Evolutionary conservation across 2,797 vertebrate species (phyloP).

Genomic region (Bufotes viridis): DNA sequence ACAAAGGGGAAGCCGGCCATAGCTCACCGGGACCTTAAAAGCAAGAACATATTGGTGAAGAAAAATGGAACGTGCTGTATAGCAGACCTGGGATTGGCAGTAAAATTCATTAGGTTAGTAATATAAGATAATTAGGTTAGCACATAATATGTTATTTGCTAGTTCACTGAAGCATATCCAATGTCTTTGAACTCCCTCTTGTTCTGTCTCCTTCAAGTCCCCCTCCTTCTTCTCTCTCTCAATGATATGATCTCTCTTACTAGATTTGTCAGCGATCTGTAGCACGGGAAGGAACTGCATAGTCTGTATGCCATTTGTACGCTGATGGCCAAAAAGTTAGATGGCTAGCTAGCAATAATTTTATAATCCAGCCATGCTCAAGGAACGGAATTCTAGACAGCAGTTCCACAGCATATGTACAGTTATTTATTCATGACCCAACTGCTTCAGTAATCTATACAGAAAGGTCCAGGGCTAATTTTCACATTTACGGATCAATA

Average conservation of each 20-base stretch:
- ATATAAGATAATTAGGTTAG: slow-evolving; percentile 46
- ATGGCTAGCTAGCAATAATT: slow-evolving; percentile 10
- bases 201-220: neutral
- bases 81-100: slow-evolving; percentile 93
- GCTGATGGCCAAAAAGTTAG: slow-evolving; percentile 8
- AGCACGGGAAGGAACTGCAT: neutral
- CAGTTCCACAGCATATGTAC: slow-evolving; percentile 13
- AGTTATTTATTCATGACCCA: slow-evolving; percentile 34
- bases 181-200: slow-evolving; percentile 40
- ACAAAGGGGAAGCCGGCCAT: slow-evolving; percentile 97
- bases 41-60: slow-evolving; percentile 97
- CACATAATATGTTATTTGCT: slow-evolving; percentile 57
- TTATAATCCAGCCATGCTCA: neutral
- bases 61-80: slow-evolving; percentile 95
- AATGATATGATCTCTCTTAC: slow-evolving; percentile 24
- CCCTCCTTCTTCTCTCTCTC: slow-evolving; percentile 27
- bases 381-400: neutral
- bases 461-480: neutral
- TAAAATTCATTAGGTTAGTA: slow-evolving; percentile 94
- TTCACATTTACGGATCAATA: slow-evolving; percentile 26
- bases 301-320: slow-evolving; percentile 1
- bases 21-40: slow-evolving; percentile 95
- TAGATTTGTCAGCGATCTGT: slow-evolving; percentile 29
- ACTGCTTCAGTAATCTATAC: slow-evolving; percentile 14
- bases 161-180: slow-evolving; percentile 40